Evolutionary conservation across 30 jellyfish, hydroid and myxozoan species (phyloP), one percentile per base, ranked within the genome.

Genomic region (Sanderia malayensis): DNA sequence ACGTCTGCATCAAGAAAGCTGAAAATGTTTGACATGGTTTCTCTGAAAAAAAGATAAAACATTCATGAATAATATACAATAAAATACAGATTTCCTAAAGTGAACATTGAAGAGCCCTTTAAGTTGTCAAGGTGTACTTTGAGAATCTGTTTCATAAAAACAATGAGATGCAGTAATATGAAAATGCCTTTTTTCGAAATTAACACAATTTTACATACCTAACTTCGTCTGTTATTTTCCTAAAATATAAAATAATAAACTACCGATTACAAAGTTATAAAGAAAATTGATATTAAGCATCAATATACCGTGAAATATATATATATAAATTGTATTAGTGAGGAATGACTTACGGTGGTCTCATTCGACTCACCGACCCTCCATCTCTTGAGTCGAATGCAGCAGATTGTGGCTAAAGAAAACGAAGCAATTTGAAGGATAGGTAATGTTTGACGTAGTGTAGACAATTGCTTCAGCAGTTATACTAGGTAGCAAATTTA

Each of bases 1-100:
- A 90, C 68, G 45, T 90, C 96, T 4, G 76, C 75, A 58, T 83
- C 95, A 84, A 90, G 53, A 76, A 74, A 76, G 31, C 94, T 85
- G 71, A 90, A 90, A 11, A 90, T 57, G 30, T 67, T 83, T 20
- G 81, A 31, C 98, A 90, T 90, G 74, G 90, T 74, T 20, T 90
- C 98, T 79, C 98, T 90, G 52, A 0, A 37, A 46, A 13, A 32
- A 6, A 30, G 31, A 29, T 10, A 19, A 29, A 13, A 4, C 19
- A 11, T 4, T 59, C 17, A 11, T n/a, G n/a, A n/a, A n/a, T n/a
- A n/a, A n/a, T n/a, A n/a, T n/a, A n/a, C n/a, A n/a, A 27, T 27
- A 25, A 13, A 15, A 8, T 49, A 15, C n/a, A 26, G 23, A 11
- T 61, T 18, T n/a, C 13, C 21, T 22, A 10, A 67, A 67, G 80